Conservation (phyloP, 2,888 invertebrate species). For the Leptinotarsa haldemani region DNA sequence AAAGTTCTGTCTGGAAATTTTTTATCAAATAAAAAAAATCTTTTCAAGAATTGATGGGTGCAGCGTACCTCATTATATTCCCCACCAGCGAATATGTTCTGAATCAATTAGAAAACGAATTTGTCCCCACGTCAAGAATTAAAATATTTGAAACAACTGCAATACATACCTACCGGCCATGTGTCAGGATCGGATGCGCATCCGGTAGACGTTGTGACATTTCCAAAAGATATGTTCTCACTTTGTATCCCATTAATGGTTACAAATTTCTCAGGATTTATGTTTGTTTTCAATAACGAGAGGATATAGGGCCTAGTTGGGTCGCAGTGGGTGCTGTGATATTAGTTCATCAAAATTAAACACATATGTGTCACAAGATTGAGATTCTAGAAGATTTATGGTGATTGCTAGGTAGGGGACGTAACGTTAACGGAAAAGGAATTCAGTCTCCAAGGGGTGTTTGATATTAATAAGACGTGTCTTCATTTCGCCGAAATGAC, state of each 20-base stretch:
- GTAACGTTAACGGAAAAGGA: neutral
- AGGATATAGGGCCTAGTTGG: slow-evolving; percentile 42
- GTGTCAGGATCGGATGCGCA: slow-evolving; percentile 58
- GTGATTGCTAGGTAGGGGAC: slow-evolving; percentile 24
- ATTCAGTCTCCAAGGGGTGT: neutral
- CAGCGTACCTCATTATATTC: neutral
- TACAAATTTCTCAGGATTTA: slow-evolving; percentile 60
- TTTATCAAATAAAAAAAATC: no score
- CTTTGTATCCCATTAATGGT: slow-evolving; percentile 64
- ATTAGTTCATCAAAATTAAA: slow-evolving; percentile 45
- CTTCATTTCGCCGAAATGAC: neutral
- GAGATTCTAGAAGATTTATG: slow-evolving; percentile 39
- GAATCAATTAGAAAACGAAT: slow-evolving; percentile 43
- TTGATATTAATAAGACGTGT: neutral
- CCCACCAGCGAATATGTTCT: neutral
- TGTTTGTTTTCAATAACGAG: slow-evolving; percentile 56
- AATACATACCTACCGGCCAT: slow-evolving; percentile 46
- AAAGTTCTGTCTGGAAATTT: no score
- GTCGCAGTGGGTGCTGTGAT: slow-evolving; percentile 30
- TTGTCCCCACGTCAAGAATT: slow-evolving; percentile 56
- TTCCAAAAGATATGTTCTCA: slow-evolving; percentile 61
- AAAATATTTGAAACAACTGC: slow-evolving; percentile 62
- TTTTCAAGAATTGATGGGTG: neutral
- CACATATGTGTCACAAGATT: slow-evolving; percentile 46
- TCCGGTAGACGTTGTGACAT: slow-evolving; percentile 57